Percentiles rank a stretch among this genome's conserved stretches.
These are phyloP conservation scores for Episyrphus balteatus DNA, from an alignment of 1,140 invertebrate species.

Conservation along the genomic window DNA sequence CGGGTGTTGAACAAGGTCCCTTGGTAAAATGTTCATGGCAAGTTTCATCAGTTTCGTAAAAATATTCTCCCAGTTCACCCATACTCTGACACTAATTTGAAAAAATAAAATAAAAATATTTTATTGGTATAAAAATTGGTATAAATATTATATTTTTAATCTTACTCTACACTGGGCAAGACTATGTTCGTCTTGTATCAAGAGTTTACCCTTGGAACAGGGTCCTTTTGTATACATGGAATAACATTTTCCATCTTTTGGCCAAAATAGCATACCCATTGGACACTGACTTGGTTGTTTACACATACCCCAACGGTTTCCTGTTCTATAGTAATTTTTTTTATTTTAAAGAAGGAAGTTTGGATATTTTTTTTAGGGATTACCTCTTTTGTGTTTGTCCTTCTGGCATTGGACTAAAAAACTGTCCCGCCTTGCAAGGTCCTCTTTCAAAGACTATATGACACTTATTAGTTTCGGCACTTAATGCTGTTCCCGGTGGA, in stretches of 20 bases:
- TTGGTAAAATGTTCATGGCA: conserved; percentile 68
- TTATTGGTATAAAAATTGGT: not conserved
- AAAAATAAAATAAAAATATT: not conserved
- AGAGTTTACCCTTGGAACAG: conserved; percentile 57
- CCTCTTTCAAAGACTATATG: conserved; percentile 58
- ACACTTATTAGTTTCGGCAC: conserved; percentile 44
- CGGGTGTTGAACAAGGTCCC: conserved; percentile 61
- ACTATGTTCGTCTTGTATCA: conserved; percentile 45
- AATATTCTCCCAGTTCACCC: conserved; percentile 39
- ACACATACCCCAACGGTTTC: conserved; percentile 55
- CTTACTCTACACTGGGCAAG: conserved; percentile 47
- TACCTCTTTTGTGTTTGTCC: conserved; percentile 17
- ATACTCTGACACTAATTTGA: conserved; percentile 37
- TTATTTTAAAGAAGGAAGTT: not conserved
- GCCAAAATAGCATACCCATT: conserved; percentile 57
- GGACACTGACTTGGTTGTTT: conserved; percentile 47
- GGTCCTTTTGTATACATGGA: conserved; percentile 55
- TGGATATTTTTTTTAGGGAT: not conserved
- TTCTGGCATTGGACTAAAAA: conserved; percentile 51
- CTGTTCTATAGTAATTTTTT: conserved; percentile 30
- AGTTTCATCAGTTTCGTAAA: conserved; percentile 43
- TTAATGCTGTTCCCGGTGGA: conserved; percentile 61
- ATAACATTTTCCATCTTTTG: conserved; percentile 59
- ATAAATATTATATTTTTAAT: not conserved
- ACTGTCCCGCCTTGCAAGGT: conserved; percentile 56